Percentiles rank a stretch among this genome's conserved stretches.
phyloP scores from a whole-genome alignment of 2,113 vertebrate genomes.

The Triplophysa tibetana region DNA sequence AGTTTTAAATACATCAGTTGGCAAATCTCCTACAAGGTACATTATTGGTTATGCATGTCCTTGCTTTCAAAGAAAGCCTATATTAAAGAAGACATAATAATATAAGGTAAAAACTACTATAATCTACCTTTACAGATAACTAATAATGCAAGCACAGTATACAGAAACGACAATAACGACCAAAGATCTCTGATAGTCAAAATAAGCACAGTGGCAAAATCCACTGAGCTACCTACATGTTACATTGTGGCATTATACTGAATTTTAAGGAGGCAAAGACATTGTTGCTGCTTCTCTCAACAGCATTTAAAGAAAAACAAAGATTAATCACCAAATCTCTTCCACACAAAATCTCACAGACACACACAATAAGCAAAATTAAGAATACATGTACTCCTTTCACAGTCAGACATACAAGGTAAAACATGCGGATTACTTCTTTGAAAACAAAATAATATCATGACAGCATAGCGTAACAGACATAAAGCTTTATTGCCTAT shows the following conservation, averaged over 20 bases:
- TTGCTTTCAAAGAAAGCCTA: too few species aligned
- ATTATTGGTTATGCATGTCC: too few species aligned
- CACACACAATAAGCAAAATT: background rate
- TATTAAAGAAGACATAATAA: too few species aligned
- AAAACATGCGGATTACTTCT: background rate
- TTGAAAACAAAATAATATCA: background rate
- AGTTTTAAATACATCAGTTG: background rate
- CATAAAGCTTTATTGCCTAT: constrained; percentile 3
- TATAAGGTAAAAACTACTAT: too few species aligned
- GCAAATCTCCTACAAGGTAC: background rate
- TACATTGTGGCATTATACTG: too few species aligned
- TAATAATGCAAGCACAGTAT: background rate
- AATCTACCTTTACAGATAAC: background rate
- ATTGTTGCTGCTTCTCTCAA: too few species aligned
- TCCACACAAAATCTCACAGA: background rate
- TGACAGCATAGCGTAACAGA: constrained; percentile 8
- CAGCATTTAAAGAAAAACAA: background rate
- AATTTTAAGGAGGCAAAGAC: too few species aligned
- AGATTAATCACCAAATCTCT: background rate
- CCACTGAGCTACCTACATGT: background rate
- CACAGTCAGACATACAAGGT: background rate
- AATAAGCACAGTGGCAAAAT: background rate
- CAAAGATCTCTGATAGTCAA: background rate
- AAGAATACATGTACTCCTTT: background rate
- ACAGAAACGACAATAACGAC: background rate